Conservation (phyloP, 1,140 invertebrate genomes). For the Meloidogyne chitwoodi region DNA sequence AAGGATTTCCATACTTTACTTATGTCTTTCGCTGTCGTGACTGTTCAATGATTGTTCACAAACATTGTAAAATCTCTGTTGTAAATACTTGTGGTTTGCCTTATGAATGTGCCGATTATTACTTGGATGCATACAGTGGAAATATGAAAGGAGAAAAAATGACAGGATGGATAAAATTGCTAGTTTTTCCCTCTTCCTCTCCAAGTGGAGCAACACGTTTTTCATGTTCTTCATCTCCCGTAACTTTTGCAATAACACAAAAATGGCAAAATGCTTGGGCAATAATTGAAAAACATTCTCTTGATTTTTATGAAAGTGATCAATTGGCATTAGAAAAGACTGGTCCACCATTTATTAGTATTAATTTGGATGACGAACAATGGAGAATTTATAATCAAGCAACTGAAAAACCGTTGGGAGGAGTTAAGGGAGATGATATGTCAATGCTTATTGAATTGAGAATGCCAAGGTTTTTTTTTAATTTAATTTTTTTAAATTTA, state of each 20-base stretch:
- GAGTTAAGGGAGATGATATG: slow-evolving; percentile 19
- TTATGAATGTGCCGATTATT: slow-evolving; percentile 30
- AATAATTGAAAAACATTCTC: slow-evolving; percentile 22
- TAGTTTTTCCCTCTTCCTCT: background rate
- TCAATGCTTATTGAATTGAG: slow-evolving; percentile 35
- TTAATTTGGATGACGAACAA: slow-evolving; percentile 32
- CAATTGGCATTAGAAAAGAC: slow-evolving; percentile 10
- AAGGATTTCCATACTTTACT: slow-evolving; percentile 29
- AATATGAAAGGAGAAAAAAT: slow-evolving; percentile 8
- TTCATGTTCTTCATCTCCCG: background rate
- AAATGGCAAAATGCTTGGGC: slow-evolving; percentile 36
- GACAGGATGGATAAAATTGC: slow-evolving; percentile 33
- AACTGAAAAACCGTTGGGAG: slow-evolving; percentile 17
- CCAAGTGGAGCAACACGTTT: background rate
- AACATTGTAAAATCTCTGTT: slow-evolving; percentile 24
- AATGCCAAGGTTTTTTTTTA: slow-evolving; percentile 22
- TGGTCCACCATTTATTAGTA: slow-evolving; percentile 23
- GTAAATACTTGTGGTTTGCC: slow-evolving; percentile 36
- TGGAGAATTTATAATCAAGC: slow-evolving; percentile 39
- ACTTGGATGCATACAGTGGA: slow-evolving; percentile 22
- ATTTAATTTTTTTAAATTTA: background rate
- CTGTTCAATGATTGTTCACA: slow-evolving; percentile 30
- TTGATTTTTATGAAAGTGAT: slow-evolving; percentile 29
- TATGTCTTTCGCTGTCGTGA: slow-evolving; percentile 22
- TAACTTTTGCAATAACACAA: background rate